These are phyloP conservation scores for Sminthopsis crassicaudata DNA, from an alignment of 2,113 vertebrate genomes.

Conservation along the genomic window DNA sequence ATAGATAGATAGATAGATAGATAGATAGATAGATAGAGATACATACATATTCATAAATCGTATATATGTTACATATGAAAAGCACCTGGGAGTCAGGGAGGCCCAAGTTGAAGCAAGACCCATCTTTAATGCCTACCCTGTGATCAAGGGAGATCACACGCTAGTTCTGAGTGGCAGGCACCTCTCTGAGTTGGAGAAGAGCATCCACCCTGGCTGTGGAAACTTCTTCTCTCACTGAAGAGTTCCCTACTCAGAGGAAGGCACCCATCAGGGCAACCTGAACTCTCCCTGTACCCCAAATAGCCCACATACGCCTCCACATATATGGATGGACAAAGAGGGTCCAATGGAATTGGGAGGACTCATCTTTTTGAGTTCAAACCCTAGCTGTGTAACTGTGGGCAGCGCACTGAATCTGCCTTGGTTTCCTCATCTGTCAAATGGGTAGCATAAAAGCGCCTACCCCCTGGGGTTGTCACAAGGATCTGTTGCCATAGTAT, in stretches of 20 bases:
- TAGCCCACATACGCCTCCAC: neutral
- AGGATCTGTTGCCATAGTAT: too few species aligned
- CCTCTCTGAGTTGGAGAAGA: neutral
- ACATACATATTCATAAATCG: neutral
- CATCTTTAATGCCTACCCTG: neutral
- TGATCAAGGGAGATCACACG: neutral
- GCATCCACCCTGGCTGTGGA: neutral
- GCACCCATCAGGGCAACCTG: neutral
- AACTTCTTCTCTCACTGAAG: too few species aligned
- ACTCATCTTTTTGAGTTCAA: neutral
- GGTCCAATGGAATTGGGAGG: neutral
- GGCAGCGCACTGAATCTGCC: neutral
- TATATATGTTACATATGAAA: neutral
- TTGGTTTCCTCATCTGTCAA: neutral
- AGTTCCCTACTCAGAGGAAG: too few species aligned
- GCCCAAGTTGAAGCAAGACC: neutral
- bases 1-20: too few species aligned
- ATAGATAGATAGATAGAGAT: neutral
- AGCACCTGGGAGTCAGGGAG: neutral
- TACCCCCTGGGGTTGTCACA: neutral
- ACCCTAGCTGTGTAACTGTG: neutral
- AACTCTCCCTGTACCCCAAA: neutral
- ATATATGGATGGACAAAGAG: neutral
- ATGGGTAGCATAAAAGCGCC: neutral
- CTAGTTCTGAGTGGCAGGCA: neutral